Evolutionary conservation across 2,888 invertebrate genomes (phyloP), one percentile per base, ranked within the genome.

Genomic region (Notodonta ziczac): DNA sequence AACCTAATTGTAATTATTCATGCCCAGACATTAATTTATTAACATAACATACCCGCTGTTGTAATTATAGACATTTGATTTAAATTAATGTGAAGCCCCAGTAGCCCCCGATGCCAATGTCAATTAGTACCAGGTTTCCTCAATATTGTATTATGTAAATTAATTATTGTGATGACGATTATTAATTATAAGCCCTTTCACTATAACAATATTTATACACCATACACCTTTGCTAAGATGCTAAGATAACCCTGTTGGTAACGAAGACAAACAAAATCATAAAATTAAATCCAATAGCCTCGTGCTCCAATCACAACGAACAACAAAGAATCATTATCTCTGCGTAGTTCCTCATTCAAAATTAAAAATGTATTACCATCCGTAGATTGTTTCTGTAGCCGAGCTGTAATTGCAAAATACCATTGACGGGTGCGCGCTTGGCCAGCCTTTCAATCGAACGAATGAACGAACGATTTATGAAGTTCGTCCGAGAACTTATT

Each of bases 371-470:
- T 53, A 53, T 32, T 35, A 53, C 16, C 24, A 32, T 32, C 12
- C 12, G 35, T 4, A 35, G 13, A 53, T 12, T 53, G 53, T 53
- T 53, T 32, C 35, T 10, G 35, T 35, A 32, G 16, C 7, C 16
- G 50, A 6, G 13, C 32, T 35, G 53, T 53, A 32, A 53, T 53
- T 53, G 53, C 13, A n/a, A 53, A 35, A 35, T 53, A n/a, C 53
- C 53, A 35, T 8, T 9, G 50, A 10, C 53, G 35, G 53, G 53
- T 9, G 53, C 50, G 16, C 16, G 16, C 6, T 3, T 8, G n/a
- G 14, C 6, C 14, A 12, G 16, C 50, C 16, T 50, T 50, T 50
- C 16, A 50, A 12, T 50, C 16, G 16, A 16, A 50, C 14, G 48
- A 48, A 48, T 48, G 13, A 42, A 35, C 35, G 2, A 42, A 46